Base-by-base conservation (phyloP, 2,888 invertebrate genomes). In the Eupelmus urozonus region DNA sequence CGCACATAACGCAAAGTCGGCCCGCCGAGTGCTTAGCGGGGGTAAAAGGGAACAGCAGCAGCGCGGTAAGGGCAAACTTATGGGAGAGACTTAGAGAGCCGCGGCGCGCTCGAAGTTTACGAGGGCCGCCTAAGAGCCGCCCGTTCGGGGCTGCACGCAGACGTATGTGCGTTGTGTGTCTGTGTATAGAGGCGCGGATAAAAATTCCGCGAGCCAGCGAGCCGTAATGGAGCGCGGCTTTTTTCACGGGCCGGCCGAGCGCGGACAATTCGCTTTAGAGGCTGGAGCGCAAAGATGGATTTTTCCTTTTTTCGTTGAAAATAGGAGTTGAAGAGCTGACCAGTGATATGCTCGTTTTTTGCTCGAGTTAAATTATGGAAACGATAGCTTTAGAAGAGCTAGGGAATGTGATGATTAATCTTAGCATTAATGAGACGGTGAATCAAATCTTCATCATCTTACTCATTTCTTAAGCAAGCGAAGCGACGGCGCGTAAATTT, bases 41-140 rank as follows among this genome's bases (percentile, higher is more conserved):
- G 55, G 3, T 57, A 59, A 72, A 62, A 62, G 45, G 18, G 49
- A 55, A 9, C 13, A 18, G n/a, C 20, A 29, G 18, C 20, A 60
- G 45, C 27, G 29, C n/a, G 13, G 27, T 7, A 27, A 63, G 70
- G 70, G 70, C 45, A 67, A 76, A 69, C 76, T 76, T 70, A 69
- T 63, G 55, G 60, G 45, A 13, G 42, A 53, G 76, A 63, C 67
- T 75, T 65, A 71, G 63, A 63, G 45, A 2, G 27, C 53, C 16
- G 40, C 55, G 20, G 49, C 45, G 66, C 67, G 34, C 55, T 23
- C 2, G n/a, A n/a, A 71, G 63, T 71, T 71, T 76, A 71, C 63
- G 76, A 70, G 70, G 45, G 51, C 45, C 13, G 40, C 45, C 16
- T 16, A 45, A 45, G 45, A 13, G 45, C 16, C 45, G 45, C 16